Base-by-base conservation (phyloP, 2,888 invertebrate species). In the Pteria penguin region DNA sequence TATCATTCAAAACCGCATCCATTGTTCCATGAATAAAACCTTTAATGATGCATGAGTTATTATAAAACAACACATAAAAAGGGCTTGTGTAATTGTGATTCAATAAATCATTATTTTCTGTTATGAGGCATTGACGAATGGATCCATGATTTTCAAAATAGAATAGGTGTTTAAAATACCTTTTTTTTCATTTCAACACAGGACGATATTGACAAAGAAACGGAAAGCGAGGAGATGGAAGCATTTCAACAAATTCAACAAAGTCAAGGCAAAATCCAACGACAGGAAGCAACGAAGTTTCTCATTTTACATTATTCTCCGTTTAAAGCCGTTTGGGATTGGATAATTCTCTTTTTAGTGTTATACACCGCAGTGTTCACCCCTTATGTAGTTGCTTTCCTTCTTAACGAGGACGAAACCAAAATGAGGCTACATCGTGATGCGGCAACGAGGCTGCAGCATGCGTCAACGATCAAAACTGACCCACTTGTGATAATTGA, bases 311-410 rank as follows among this genome's bases (percentile, higher is more conserved):
- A 92, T 82, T 92, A 92, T 83, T 92, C 91, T 31, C 92, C 92
- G 18, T 92, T 92, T 77, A 92, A 92, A 82, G 92, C 92, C 4
- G 91, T 92, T 31, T 92, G 92, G 92, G 92, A 92, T 75, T 92
- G 92, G 92, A 89, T 92, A 29, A 88, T 92, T 22, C 83, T 92
- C 32, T 84, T 92, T 57, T 87, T 92, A 14, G 92, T 92, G 26
- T 84, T 92, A 24, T 92, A 92, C 84, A 92, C 92, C 18, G 92
- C 92, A 18, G 90, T 92, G 14, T 91, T 91, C 75, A 92, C 92
- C 18, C 92, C 92, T 0, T 92, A 91, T 81, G 86, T 86, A 32
- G 90, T 89, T 31, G 91, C 92, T 62, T 92, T 92, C 84, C 86
- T 91, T 1, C 85, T 92, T 11, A 91, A 90, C 78, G 91, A 92